Conservation (phyloP, 1,140 invertebrate species). For the Zaprionus gabonicus region DNA sequence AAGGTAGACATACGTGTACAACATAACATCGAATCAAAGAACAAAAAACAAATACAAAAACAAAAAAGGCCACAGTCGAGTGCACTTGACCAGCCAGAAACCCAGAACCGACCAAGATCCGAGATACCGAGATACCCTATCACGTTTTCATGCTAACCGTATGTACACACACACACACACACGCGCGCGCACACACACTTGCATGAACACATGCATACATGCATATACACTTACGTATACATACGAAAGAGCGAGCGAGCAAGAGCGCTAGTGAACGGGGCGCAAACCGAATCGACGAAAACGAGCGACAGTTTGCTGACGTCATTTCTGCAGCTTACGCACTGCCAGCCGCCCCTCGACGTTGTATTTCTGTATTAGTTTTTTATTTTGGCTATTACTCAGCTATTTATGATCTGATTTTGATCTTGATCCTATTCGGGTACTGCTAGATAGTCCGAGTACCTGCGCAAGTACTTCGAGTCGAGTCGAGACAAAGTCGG, state of each 20-base stretch:
- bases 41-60: background rate
- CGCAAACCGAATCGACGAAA: conserved; percentile 2
- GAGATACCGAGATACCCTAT: conserved; percentile 5
- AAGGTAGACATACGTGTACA: background rate
- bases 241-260: background rate
- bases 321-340: conserved; percentile 12
- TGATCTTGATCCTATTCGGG: background rate
- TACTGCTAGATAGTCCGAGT: background rate
- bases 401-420: conserved; percentile 7
- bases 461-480: background rate
- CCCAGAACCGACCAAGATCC: conserved; percentile 1
- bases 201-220: background rate
- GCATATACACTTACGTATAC: too few species aligned
- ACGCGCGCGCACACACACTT: background rate
- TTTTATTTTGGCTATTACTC: conserved; percentile 5
- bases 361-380: background rate
- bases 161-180: background rate
- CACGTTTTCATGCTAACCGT: background rate
- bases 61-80: conserved; percentile 4
- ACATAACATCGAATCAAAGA: background rate
- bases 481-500: background rate
- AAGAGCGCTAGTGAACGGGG: background rate
- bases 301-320: conserved; percentile 6
- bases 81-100: conserved; percentile 10
- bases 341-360: conserved; percentile 1